Conservation (phyloP, 64 coral and sea anemone species). For the Pachyseris speciosa region DNA sequence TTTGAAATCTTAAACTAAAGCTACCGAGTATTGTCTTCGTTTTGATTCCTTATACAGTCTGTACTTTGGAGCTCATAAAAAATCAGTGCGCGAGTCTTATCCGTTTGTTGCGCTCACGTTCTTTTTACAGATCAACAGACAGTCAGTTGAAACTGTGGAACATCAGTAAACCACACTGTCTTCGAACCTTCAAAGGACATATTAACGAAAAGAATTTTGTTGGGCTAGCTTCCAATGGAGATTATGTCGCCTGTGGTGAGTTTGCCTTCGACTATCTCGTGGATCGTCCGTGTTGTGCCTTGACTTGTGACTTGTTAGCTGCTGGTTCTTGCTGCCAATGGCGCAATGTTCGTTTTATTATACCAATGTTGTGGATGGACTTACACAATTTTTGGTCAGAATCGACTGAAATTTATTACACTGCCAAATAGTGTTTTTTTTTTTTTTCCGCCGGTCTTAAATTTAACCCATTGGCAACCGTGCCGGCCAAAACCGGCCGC, state of each 20-base stretch:
- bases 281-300: background rate
- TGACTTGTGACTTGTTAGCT: background rate
- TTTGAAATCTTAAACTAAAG: too few species aligned
- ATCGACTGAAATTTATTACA: too few species aligned
- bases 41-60: too few species aligned
- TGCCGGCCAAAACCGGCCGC: too few species aligned
- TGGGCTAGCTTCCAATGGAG: conserved; percentile 94
- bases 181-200: conserved; percentile 97
- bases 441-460: too few species aligned
- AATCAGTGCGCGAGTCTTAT: background rate
- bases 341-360: too few species aligned
- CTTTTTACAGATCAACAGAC: conserved; percentile 87
- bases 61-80: background rate
- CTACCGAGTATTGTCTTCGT: too few species aligned
- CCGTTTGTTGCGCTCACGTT: background rate
- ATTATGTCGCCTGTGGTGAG: conserved; percentile 99
- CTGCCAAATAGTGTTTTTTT: too few species aligned
- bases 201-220: conserved; percentile 99
- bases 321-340: too few species aligned
- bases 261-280: background rate
- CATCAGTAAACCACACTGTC: conserved; percentile 96
- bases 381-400: too few species aligned
- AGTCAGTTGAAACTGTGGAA: conserved; percentile 99
- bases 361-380: too few species aligned
- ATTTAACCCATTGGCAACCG: too few species aligned